phyloP scores from a whole-genome alignment of 2,797 vertebrate genomes.

The Uromys caudimaculatus region DNA sequence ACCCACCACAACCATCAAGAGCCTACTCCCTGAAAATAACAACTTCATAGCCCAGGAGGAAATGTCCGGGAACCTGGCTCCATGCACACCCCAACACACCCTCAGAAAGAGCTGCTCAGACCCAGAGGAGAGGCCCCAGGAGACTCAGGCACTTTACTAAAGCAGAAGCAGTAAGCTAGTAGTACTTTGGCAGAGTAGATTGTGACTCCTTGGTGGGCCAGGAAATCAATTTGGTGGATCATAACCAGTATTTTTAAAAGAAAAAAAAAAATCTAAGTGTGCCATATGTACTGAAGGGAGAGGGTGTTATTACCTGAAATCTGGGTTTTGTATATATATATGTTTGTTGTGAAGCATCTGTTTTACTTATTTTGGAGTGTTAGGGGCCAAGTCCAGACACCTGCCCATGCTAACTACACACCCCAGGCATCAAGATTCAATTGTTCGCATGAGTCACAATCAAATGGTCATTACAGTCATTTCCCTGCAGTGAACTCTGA shows the following conservation, averaged over 20 bases:
- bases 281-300: neutral
- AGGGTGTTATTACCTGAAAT: neutral
- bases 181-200: neutral
- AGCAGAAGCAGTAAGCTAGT: neutral
- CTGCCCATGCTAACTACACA: neutral
- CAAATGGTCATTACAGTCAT: neutral
- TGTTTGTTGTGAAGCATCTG: neutral
- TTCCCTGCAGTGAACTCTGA: neutral
- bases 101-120: neutral
- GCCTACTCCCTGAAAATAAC: neutral
- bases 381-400: neutral
- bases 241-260: neutral
- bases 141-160: neutral
- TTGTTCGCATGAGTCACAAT: neutral
- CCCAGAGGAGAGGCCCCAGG: neutral
- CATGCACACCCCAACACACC: neutral
- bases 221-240: constrained; percentile 17
- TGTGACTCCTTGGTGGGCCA: neutral
- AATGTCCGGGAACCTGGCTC: neutral
- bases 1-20: neutral
- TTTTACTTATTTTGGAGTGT: neutral
- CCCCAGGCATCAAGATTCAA: neutral
- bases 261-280: neutral
- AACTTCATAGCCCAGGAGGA: neutral
- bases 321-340: neutral